These are phyloP conservation scores for Drosophila nigrodunni DNA, from an alignment of 1,140 invertebrate species.

Conservation along the genomic window DNA sequence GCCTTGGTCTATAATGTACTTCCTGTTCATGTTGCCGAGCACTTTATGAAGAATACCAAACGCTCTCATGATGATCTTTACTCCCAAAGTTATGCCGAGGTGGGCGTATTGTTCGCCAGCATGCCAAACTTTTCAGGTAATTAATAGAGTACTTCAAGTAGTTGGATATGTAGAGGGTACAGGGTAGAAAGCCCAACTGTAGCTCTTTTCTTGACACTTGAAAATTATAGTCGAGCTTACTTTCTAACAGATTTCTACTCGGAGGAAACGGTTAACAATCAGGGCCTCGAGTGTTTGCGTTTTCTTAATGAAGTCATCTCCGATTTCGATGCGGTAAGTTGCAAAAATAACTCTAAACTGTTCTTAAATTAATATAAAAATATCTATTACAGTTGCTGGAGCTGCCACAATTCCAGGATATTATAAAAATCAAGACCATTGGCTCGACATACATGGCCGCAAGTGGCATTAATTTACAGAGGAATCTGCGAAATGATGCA, in stretches of 20 bases:
- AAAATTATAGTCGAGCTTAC: not conserved
- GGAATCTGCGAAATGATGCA: slow-evolving; percentile 89
- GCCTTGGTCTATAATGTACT: slow-evolving; percentile 94
- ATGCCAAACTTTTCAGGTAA: slow-evolving; percentile 96
- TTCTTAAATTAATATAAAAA: not conserved
- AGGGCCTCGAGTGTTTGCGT: slow-evolving; percentile 96
- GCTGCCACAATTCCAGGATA: slow-evolving; percentile 92
- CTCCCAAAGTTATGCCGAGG: slow-evolving; percentile 96
- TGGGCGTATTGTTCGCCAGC: slow-evolving; percentile 96
- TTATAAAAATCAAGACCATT: slow-evolving; percentile 99
- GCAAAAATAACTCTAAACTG: not conserved
- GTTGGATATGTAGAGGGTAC: too few species aligned
- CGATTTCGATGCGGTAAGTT: slow-evolving; percentile 97
- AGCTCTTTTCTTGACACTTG: not conserved
- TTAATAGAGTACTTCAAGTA: not conserved
- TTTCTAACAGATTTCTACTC: slow-evolving; percentile 93
- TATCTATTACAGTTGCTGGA: slow-evolving; percentile 90
- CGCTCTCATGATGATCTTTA: slow-evolving; percentile 95
- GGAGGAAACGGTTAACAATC: slow-evolving; percentile 97
- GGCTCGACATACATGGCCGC: slow-evolving; percentile 99
- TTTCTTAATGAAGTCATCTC: slow-evolving; percentile 99
- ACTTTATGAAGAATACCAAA: slow-evolving; percentile 93
- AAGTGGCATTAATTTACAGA: slow-evolving; percentile 92
- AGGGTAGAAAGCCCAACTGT: too few species aligned
- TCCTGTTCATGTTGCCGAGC: slow-evolving; percentile 95